Conservation (phyloP, 2,113 vertebrate species). For the Coptodon rendalli region DNA sequence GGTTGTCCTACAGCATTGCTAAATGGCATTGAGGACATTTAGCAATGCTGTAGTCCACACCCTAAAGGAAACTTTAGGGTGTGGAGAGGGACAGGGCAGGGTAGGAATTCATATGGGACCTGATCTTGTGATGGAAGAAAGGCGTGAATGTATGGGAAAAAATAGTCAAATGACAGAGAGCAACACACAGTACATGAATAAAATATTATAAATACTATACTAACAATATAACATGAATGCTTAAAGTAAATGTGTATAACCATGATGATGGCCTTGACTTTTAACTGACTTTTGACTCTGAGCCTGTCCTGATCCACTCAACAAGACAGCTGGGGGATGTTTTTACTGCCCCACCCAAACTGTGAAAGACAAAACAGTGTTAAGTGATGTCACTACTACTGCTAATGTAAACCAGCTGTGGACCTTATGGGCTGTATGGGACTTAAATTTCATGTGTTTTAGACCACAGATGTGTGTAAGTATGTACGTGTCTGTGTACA, state of each 20-base stretch:
- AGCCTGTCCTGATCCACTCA: not conserved
- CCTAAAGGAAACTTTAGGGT: too few species aligned
- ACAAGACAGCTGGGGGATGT: conserved; percentile 47
- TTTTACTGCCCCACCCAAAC: conserved; percentile 48
- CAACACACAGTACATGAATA: not conserved
- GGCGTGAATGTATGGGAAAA: not conserved
- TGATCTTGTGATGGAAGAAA: conserved; percentile 21
- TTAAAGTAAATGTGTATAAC: not conserved
- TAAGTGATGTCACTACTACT: conserved; percentile 64
- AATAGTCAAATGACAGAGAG: not conserved
- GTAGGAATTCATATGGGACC: conserved; percentile 7
- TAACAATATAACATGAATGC: not conserved
- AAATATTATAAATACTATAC: not conserved
- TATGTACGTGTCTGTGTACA: not conserved
- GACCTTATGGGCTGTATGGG: conserved; percentile 22
- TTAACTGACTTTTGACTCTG: not conserved
- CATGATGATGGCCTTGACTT: not conserved
- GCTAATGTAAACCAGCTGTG: conserved; percentile 69
- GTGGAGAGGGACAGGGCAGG: not conserved
- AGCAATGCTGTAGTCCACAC: too few species aligned
- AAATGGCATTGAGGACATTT: conserved; percentile 16
- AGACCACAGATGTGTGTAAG: not conserved
- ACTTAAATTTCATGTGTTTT: conserved; percentile 13
- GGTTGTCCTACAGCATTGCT: not conserved
- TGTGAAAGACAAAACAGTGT: conserved; percentile 40